Percentiles rank a stretch among this genome's conserved stretches.
phyloP scores from a whole-genome alignment of 1,140 invertebrate genomes.

The Chironomus tepperi region DNA sequence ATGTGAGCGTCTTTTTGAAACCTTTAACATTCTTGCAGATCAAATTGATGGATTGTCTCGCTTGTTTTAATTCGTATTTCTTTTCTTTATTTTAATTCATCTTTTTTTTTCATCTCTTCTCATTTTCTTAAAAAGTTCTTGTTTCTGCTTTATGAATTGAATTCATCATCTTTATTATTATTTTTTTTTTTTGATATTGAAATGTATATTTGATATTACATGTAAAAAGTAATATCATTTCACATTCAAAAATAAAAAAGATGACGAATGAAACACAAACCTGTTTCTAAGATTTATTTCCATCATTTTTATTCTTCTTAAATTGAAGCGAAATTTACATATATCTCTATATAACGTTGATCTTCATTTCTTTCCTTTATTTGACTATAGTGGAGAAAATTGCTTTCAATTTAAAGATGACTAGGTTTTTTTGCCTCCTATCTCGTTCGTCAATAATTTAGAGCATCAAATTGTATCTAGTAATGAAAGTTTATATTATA shows the following conservation, averaged over 20 bases:
- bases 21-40: conserved; percentile 5
- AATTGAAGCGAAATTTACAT: not conserved
- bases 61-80: conserved; percentile 14
- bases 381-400: not conserved
- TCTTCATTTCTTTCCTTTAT: conserved; percentile 6
- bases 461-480: no score
- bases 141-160: not conserved
- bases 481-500: no score
- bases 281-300: conserved; percentile 1
- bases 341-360: not conserved
- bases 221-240: not conserved
- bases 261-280: not conserved
- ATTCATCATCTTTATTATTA: not conserved
- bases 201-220: conserved; percentile 9
- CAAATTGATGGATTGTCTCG: conserved; percentile 20
- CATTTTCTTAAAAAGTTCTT: not conserved
- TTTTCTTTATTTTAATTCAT: conserved; percentile 17
- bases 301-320: not conserved
- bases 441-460: no score
- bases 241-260: conserved; percentile 5
- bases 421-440: not conserved
- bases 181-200: not conserved
- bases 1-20: not conserved
- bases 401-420: not conserved
- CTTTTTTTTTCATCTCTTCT: not conserved